Conservation (phyloP, 1,140 invertebrate genomes). For the Saccostrea cuccullata region DNA sequence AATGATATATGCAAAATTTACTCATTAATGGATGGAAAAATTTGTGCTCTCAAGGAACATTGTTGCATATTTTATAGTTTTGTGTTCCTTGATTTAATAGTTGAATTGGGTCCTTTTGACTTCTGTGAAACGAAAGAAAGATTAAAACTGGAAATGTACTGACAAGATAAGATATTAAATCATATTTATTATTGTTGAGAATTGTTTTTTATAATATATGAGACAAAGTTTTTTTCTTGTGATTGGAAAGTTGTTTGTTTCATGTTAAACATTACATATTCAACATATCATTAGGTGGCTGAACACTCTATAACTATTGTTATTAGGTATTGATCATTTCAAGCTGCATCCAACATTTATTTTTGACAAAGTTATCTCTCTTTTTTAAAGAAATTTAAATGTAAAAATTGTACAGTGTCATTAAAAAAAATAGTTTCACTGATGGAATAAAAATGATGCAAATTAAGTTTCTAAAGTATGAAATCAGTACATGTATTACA, state of each 20-base stretch:
- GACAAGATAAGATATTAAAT: background rate
- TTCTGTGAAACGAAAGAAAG: background rate
- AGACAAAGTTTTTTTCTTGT: conserved; percentile 9
- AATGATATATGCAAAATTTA: conserved; percentile 24
- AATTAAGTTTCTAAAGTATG: background rate
- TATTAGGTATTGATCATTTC: background rate
- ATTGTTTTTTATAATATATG: conserved; percentile 30
- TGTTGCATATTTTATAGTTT: conserved; percentile 12
- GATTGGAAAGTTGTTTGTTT: conserved; percentile 36
- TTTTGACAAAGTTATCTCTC: background rate
- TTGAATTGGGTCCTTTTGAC: background rate
- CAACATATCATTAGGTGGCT: conserved; percentile 27
- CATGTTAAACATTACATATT: conserved; percentile 33
- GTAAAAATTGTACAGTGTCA: background rate
- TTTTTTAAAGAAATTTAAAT: background rate
- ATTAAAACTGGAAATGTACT: conserved; percentile 17
- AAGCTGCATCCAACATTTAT: background rate
- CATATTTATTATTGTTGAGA: conserved; percentile 22
- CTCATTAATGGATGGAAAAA: background rate
- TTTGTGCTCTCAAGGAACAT: background rate
- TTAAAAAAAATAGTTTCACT: background rate
- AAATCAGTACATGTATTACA: background rate
- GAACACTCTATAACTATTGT: conserved; percentile 12
- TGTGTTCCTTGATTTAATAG: background rate
- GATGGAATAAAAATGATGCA: background rate